These are phyloP conservation scores for Trachelus iudaicus DNA, from an alignment of 2,888 invertebrate genomes.

Conservation along the genomic window DNA sequence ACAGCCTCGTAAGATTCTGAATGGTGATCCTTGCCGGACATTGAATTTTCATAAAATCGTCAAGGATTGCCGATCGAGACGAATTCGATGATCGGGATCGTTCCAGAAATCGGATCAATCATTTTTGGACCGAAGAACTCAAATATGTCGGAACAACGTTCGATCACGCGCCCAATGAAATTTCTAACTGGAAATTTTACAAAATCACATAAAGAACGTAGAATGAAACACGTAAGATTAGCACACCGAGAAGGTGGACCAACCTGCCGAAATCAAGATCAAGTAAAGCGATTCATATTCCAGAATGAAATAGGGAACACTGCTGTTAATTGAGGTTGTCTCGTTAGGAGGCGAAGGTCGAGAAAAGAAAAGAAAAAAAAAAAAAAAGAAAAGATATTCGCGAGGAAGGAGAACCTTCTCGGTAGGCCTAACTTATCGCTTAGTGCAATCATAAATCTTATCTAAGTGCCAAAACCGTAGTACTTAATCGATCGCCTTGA, in stretches of 20 bases:
- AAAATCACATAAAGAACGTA: not conserved
- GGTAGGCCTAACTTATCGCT: slow-evolving; percentile 32
- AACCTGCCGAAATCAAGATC: not conserved
- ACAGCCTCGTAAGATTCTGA: not conserved
- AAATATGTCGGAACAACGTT: not conserved
- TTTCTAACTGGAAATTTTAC: not conserved
- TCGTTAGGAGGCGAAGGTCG: not conserved
- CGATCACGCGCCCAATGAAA: not conserved
- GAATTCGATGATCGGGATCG: not conserved
- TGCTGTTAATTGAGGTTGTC: not conserved
- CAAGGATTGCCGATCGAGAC: not conserved
- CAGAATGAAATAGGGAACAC: not conserved
- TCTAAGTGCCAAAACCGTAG: slow-evolving; percentile 64
- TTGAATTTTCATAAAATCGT: slow-evolving; percentile 6
- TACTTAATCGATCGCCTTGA: slow-evolving; percentile 44
- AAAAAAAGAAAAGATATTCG: not conserved
- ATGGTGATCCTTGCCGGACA: not conserved
- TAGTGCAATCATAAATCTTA: slow-evolving; percentile 54
- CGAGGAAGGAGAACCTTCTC: slow-evolving; percentile 17
- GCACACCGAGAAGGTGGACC: not conserved
- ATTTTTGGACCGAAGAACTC: not conserved
- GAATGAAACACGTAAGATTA: not conserved
- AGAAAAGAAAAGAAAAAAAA: not conserved
- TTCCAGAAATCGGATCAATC: slow-evolving; percentile 7
- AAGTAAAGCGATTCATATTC: not conserved